Evolutionary conservation across 2,888 invertebrate species (phyloP), one percentile per base, ranked within the genome.

Genomic region (Julus scanicus): DNA sequence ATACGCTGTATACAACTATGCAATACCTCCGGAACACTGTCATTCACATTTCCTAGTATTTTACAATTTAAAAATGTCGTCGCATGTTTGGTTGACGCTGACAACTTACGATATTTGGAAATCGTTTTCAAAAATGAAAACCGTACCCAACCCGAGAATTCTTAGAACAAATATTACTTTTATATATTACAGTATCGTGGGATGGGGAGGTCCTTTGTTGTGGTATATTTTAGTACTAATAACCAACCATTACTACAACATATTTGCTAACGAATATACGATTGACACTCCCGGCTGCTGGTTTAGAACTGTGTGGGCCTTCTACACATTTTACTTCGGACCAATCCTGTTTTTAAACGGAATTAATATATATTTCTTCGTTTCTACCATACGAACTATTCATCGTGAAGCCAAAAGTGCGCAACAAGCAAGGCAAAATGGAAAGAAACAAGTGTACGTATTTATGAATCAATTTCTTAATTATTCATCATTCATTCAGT

Each of bases 361-460:
- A 71, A 71, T 9, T 1, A 71, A 71, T 9, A 20, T 20, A 5
- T n/a, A 20, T 20, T 9, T 71, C 29, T 71, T 71, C 20, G 9
- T 71, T 71, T n/a, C 20, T 2, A 71, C 71, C 20, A n/a, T n/a
- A 8, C 20, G 71, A 9, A 20, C n/a, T 29, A 2, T 71, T 71
- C 71, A 20, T 4, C 71, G 20, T 11, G 6, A 53, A 53, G 53
- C 53, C 3, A 53, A 53, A 53, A 11, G 15, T 8, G 48, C 48
- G 9, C 2, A 15, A 63, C n/a, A 5, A 17, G 2, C 57, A 63
- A n/a, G 57, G n/a, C 17, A 6, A 17, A 1, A 63, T 8, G 57
- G n/a, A 2, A 71, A 71, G 71, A 71, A 71, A 71, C 71, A 71
- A n/a, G 9, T 71, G 71, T 71, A 9, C n/a, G 71, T n/a, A 71